Evolutionary conservation across 2,797 vertebrate genomes (phyloP).

Genomic region (Miichthys miiuy): DNA sequence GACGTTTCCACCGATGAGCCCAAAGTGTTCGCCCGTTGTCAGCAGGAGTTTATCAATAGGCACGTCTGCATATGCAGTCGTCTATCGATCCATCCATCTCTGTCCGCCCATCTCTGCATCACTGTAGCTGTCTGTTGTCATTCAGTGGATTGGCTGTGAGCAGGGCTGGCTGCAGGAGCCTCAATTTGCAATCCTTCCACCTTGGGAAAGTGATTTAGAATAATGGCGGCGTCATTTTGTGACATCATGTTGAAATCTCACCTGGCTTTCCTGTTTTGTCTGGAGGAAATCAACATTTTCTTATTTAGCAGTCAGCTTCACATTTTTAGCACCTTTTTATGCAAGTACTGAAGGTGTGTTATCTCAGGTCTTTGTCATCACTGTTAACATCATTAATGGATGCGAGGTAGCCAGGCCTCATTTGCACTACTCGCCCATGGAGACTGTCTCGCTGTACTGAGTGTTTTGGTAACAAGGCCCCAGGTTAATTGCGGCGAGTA

Average conservation of each 20-base stretch:
- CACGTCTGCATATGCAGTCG: slow-evolving; percentile 82
- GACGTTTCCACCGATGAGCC: slow-evolving; percentile 84
- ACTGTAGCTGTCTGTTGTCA: slow-evolving; percentile 80
- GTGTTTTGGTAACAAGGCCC: slow-evolving; percentile 77
- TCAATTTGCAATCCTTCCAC: slow-evolving; percentile 70
- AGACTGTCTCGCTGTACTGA: slow-evolving; percentile 62
- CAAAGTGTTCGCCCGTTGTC: slow-evolving; percentile 85
- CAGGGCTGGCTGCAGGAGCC: slow-evolving; percentile 67
- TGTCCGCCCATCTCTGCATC: slow-evolving; percentile 78
- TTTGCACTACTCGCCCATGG: slow-evolving; percentile 67
- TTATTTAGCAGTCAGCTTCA: slow-evolving; percentile 17
- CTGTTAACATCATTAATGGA: slow-evolving; percentile 65
- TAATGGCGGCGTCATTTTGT: slow-evolving; percentile 45
- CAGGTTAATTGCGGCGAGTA: slow-evolving; percentile 80
- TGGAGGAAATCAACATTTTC: slow-evolving; percentile 10
- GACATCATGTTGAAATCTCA: slow-evolving; percentile 51
- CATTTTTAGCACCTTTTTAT: slow-evolving; percentile 21
- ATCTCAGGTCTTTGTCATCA: slow-evolving; percentile 46
- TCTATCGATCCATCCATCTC: slow-evolving; percentile 85
- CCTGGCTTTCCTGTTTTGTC: slow-evolving; percentile 44
- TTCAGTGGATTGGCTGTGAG: slow-evolving; percentile 71
- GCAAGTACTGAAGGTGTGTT: slow-evolving; percentile 5
- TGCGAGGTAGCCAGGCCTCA: slow-evolving; percentile 48
- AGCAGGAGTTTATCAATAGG: slow-evolving; percentile 87
- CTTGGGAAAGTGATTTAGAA: slow-evolving; percentile 56